These are phyloP conservation scores for Ammodytes marinus DNA, from an alignment of 2,113 vertebrate genomes.

Conservation along the genomic window DNA sequence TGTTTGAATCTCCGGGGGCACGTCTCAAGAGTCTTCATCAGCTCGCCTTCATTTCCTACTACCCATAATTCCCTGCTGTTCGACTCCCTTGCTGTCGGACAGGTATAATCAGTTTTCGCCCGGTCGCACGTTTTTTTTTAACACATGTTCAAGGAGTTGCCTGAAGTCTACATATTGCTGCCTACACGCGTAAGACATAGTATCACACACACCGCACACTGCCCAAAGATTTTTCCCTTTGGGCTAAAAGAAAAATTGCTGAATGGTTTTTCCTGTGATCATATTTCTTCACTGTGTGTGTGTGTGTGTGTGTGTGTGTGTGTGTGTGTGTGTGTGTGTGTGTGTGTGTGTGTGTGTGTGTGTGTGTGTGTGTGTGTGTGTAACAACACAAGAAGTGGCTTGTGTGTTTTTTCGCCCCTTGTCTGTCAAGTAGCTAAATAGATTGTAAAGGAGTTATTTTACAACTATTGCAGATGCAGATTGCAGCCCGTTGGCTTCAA, in stretches of 20 bases:
- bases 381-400: neutral
- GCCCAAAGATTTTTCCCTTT: neutral
- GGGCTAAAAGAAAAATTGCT: neutral
- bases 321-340: too few species aligned
- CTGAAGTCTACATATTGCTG: slow-evolving; percentile 2
- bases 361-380: too few species aligned
- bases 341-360: too few species aligned
- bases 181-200: neutral
- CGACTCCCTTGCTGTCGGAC: slow-evolving; percentile 12
- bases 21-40: slow-evolving; percentile 65
- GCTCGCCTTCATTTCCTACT: slow-evolving; percentile 71
- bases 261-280: neutral
- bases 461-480: slow-evolving; percentile 8
- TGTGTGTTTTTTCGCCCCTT: neutral
- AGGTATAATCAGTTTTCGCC: slow-evolving; percentile 50
- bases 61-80: slow-evolving; percentile 38
- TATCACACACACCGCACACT: neutral
- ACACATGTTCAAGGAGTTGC: slow-evolving; percentile 17
- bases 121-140: slow-evolving; percentile 4
- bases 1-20: slow-evolving; percentile 49
- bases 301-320: too few species aligned
- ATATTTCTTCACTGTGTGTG: neutral
- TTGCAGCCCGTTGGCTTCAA: neutral
- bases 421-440: neutral
- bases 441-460: neutral